These are phyloP conservation scores for Protonemura montana DNA, from an alignment of 2,888 invertebrate species.

Conservation along the genomic window DNA sequence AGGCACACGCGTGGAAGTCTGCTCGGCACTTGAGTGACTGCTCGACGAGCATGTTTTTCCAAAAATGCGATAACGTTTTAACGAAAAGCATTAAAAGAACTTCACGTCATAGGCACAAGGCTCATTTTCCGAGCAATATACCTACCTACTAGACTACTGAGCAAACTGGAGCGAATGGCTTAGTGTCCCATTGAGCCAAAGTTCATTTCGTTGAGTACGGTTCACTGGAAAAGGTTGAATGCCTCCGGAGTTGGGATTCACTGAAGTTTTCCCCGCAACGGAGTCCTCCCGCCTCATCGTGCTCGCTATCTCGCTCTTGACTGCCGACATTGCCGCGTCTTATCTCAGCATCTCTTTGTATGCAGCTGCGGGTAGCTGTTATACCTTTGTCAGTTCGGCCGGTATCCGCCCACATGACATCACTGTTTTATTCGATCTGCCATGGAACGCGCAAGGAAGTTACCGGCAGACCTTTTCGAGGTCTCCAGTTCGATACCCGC, in stretches of 20 bases:
- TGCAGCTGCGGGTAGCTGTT: neutral
- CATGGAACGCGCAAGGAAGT: no score
- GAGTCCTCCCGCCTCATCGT: neutral
- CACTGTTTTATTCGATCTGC: neutral
- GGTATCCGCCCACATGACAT: neutral
- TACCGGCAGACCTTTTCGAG: neutral
- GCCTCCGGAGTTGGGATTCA: slow-evolving; percentile 2
- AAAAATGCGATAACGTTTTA: neutral
- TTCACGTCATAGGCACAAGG: neutral
- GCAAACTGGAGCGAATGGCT: neutral
- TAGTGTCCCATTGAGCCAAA: neutral
- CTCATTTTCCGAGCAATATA: neutral
- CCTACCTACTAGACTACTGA: neutral
- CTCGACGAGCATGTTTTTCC: no score
- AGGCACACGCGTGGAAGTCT: no score
- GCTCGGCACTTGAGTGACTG: no score
- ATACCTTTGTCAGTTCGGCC: neutral
- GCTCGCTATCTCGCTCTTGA: neutral
- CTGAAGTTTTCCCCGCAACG: neutral
- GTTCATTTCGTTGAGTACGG: neutral
- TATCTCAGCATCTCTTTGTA: neutral
- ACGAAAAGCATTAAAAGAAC: neutral
- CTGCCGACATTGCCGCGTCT: neutral
- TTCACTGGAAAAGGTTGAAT: neutral
- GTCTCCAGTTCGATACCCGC: neutral